Conservation (phyloP, 1,140 invertebrate genomes). For the Caenorhabditis latens region DNA sequence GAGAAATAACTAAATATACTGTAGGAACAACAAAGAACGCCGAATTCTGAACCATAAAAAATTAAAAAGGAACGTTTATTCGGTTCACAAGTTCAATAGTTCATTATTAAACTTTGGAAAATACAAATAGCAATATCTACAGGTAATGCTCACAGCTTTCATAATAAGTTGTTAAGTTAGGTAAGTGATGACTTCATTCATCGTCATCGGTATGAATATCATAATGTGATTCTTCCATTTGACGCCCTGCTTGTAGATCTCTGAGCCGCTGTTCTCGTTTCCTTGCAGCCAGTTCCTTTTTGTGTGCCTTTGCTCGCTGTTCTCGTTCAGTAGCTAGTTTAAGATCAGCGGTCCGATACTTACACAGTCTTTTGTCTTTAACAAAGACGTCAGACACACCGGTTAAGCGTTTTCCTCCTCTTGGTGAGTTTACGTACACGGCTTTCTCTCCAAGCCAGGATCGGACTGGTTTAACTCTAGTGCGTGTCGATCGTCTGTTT, state of each 20-base stretch:
- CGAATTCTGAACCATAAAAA: too few species aligned
- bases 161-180: not conserved
- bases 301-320: constrained; percentile 64
- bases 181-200: not conserved
- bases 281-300: not conserved
- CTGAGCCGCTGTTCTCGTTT: not conserved
- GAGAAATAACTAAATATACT: not conserved
- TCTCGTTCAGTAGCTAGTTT: constrained; percentile 73
- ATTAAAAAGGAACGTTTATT: too few species aligned
- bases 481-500: not conserved
- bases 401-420: constrained; percentile 9
- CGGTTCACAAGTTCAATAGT: too few species aligned
- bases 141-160: not conserved
- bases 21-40: too few species aligned
- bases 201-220: constrained; percentile 14
- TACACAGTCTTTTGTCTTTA: constrained; percentile 20
- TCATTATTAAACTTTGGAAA: too few species aligned
- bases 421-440: constrained; percentile 24
- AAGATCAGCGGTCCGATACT: constrained; percentile 12
- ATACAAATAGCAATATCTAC: too few species aligned
- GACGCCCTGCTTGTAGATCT: not conserved
- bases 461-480: constrained; percentile 9
- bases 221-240: not conserved
- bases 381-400: constrained; percentile 4
- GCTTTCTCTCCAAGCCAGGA: constrained; percentile 3